A percentile compares a stretch with the other conserved stretches of the same genome.
Conservation (phyloP, 2,888 invertebrate species). For the Oegoconia quadripuncta region DNA sequence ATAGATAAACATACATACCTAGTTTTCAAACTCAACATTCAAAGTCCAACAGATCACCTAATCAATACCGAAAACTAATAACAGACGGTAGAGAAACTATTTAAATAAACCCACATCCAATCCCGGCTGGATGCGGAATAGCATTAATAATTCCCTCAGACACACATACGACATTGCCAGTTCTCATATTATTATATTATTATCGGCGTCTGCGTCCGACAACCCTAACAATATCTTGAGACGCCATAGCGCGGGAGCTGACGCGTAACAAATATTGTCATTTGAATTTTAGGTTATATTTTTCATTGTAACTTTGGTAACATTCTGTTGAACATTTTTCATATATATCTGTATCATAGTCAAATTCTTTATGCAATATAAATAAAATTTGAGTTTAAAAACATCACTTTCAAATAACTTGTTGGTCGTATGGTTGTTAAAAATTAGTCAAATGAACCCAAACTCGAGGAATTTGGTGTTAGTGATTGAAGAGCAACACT, state of each 20-base stretch:
- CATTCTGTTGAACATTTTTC: too few relatives aligned
- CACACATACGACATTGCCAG: conserved; percentile 72
- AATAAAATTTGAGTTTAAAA: too few relatives aligned
- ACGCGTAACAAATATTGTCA: conserved; percentile 1
- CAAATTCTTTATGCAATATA: too few relatives aligned
- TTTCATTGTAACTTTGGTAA: too few relatives aligned
- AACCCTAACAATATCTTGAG: conserved; percentile 67
- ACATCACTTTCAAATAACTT: too few relatives aligned
- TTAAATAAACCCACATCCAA: conserved; percentile 54
- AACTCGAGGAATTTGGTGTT: too few relatives aligned
- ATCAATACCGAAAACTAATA: conserved; percentile 48
- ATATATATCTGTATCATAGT: too few relatives aligned
- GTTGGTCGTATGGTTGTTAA: too few relatives aligned
- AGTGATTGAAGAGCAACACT: too few relatives aligned
- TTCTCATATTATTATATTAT: conserved; percentile 67
- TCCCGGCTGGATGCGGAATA: conserved; percentile 42
- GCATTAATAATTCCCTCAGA: conserved; percentile 75
- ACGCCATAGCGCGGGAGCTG: conserved; percentile 45
- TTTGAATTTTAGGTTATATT: not conserved
- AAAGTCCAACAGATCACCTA: conserved; percentile 24
- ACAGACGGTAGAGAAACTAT: conserved; percentile 50
- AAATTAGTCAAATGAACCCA: too few relatives aligned
- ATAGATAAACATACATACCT: conserved; percentile 2
- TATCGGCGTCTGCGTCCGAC: conserved; percentile 64
- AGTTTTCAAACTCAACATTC: conserved; percentile 35